A percentile compares a stretch with the other conserved stretches of the same genome.
These are phyloP conservation scores for Drosophila obscura DNA, from an alignment of 1,140 invertebrate genomes.

Conservation along the genomic window DNA sequence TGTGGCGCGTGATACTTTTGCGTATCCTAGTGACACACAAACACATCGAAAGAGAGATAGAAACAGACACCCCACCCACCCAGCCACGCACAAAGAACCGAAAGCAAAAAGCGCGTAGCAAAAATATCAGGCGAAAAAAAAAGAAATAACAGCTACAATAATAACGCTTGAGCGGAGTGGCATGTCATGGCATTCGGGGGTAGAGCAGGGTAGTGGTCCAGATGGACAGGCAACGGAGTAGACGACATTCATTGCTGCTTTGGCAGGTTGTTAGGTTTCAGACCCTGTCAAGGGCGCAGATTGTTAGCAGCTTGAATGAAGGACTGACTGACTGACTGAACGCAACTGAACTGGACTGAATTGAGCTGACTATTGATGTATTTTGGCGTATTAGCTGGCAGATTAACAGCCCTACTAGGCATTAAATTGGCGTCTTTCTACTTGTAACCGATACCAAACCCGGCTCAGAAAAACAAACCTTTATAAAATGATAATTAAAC, in stretches of 20 bases:
- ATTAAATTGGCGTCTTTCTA: neutral
- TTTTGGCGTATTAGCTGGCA: slow-evolving; percentile 58
- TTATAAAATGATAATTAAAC: neutral
- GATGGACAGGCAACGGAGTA: slow-evolving; percentile 60
- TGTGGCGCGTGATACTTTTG: slow-evolving; percentile 69
- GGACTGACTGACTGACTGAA: slow-evolving; percentile 52
- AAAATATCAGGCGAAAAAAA: slow-evolving; percentile 44
- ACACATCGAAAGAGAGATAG: slow-evolving; percentile 41
- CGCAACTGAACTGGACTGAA: slow-evolving; percentile 32
- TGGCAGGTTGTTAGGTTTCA: slow-evolving; percentile 77
- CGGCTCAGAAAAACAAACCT: neutral
- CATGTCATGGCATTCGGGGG: neutral
- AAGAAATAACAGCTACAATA: slow-evolving; percentile 68
- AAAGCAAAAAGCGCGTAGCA: slow-evolving; percentile 67
- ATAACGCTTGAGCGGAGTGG: slow-evolving; percentile 51
- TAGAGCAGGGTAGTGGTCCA: neutral
- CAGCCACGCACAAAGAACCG: slow-evolving; percentile 44
- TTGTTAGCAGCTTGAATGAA: slow-evolving; percentile 64
- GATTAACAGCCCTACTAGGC: slow-evolving; percentile 30
- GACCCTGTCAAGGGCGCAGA: slow-evolving; percentile 48
- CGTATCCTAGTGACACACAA: slow-evolving; percentile 81
- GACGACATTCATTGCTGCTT: slow-evolving; percentile 78
- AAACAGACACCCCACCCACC: slow-evolving; percentile 56
- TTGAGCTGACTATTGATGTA: slow-evolving; percentile 61
- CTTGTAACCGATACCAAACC: neutral